These are phyloP conservation scores for Leucania comma DNA, from an alignment of 2,888 invertebrate genomes.

Conservation along the genomic window DNA sequence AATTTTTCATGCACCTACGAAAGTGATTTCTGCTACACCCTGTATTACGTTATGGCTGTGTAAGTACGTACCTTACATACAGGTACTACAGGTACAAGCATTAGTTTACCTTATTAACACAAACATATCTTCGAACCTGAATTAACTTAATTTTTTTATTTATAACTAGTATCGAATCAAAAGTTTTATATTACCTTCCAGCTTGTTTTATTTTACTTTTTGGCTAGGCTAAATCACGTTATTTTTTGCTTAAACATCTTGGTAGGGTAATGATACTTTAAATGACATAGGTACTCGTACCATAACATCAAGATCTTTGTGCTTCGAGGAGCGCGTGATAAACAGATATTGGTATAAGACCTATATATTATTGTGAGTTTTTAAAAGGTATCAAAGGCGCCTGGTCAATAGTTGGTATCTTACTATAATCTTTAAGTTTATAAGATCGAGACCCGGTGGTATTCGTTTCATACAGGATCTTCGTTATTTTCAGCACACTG, in stretches of 20 bases:
- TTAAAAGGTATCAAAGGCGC: neutral
- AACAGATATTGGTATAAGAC: neutral
- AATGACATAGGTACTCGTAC: neutral
- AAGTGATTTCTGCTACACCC: too few relatives aligned
- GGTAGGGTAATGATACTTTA: neutral
- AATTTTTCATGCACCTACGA: neutral
- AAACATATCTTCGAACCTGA: neutral
- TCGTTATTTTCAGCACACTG: neutral
- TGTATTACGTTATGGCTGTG: too few relatives aligned
- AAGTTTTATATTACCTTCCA: neutral
- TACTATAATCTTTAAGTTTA: neutral
- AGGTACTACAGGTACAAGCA: conserved; percentile 1
- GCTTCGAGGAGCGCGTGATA: neutral
- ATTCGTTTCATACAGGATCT: neutral
- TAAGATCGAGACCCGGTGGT: neutral
- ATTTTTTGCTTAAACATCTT: neutral
- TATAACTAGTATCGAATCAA: neutral
- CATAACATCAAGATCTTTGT: conserved; percentile 10
- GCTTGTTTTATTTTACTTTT: neutral
- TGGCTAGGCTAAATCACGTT: neutral
- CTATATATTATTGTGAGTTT: neutral
- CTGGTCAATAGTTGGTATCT: neutral
- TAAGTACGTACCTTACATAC: neutral
- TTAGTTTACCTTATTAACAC: neutral
- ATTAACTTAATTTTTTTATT: neutral